Base-by-base conservation (phyloP, 2,888 invertebrate genomes). In the Luperina testacea region DNA sequence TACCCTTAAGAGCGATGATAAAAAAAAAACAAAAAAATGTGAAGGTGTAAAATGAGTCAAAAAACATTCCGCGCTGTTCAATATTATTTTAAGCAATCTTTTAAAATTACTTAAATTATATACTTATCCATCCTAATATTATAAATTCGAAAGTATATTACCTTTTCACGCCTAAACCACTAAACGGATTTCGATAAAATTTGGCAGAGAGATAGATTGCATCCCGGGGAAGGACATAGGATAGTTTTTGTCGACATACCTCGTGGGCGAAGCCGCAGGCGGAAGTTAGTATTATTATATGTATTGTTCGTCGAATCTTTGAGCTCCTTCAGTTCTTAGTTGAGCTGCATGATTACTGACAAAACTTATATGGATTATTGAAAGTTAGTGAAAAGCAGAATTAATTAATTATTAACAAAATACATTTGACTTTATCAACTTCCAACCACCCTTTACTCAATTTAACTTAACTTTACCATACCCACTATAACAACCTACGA, bases 401-500 rank as follows among this genome's bases (percentile, higher is more conserved):
- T 11, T n/a, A 2, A 24, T 11, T n/a, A 2, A 32, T 45, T 27
- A 51, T 17, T 42, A 64, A 42, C 42, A 24, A 38, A n/a, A 61
- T 17, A 53, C 42, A 32, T 63, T 63, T 32, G 20, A 38, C 38
- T 24, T 7, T 24, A 6, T n/a, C 17, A 42, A 11, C 20, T 24
- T 71, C n/a, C 53, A 61, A n/a, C 51, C 38, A 32, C 17, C 24
- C 45, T 24, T 72, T 20, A 32, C 17, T 51, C 48, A 69, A 65
- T 63, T 64, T 13, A 0, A 65, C 8, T 38, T 17, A 65, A 15
- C 48, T n/a, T 13, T 42, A 48, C 48, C 48, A 0, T 15, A 32
- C 15, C 32, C 48, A 61, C 27, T 27, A 48, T 27, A 74, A 32
- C 15, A 64, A 59, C 51, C 65, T 73, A 68, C 71, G 78, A 82